phyloP scores from a whole-genome alignment of 2,113 vertebrate species.

The Lonchura striata region DNA sequence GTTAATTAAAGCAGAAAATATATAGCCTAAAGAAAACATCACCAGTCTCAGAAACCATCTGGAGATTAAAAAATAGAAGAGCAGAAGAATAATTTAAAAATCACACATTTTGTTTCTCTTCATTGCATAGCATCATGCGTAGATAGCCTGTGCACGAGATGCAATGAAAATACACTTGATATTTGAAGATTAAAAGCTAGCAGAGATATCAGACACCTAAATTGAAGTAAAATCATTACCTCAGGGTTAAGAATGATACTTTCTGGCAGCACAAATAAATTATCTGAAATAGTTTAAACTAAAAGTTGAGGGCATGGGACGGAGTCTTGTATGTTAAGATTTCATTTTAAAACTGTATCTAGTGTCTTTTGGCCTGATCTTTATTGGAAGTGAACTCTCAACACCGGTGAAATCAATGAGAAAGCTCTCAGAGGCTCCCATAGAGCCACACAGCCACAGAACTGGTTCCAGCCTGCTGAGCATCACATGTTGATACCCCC shows the following conservation, averaged over 20 bases:
- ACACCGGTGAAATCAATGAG: not conserved
- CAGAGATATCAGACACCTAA: not conserved
- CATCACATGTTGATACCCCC: not conserved
- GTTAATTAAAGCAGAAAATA: constrained; percentile 15
- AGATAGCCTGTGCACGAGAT: not conserved
- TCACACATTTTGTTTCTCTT: not conserved
- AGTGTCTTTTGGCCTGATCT: not conserved
- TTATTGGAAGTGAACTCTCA: not conserved
- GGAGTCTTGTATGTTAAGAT: not conserved
- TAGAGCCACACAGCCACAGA: not conserved
- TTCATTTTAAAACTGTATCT: not conserved
- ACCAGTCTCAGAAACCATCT: not conserved
- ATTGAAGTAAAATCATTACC: not conserved
- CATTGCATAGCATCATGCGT: not conserved
- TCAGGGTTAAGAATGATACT: not conserved
- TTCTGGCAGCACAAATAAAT: not conserved
- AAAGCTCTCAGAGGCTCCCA: not conserved
- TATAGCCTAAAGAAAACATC: not conserved
- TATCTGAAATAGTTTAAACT: not conserved
- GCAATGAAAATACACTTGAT: not conserved
- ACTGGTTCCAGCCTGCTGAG: not conserved
- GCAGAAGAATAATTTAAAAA: not conserved
- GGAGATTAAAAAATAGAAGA: constrained; percentile 14
- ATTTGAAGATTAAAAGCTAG: not conserved
- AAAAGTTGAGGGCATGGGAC: not conserved